Evolutionary conservation across 64 coral and sea anemone genomes (phyloP).

Genomic region (Montipora sp.): DNA sequence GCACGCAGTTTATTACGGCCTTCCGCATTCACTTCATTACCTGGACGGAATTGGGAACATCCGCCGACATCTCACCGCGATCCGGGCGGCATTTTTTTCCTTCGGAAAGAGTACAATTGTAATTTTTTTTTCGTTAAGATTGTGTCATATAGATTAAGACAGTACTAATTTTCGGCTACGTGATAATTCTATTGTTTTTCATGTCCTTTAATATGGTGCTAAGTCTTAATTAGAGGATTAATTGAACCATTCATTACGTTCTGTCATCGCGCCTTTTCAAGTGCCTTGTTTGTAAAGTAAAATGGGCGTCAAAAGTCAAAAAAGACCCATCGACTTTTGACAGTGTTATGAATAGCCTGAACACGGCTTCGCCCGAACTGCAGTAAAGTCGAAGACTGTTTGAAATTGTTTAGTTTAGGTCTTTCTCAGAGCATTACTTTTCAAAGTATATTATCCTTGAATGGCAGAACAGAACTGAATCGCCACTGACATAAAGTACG

Average conservation of each 20-base stretch:
- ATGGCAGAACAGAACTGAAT: no score
- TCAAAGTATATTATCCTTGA: neutral
- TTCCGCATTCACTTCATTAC: slow-evolving; percentile 33
- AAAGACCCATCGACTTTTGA: slow-evolving; percentile 33
- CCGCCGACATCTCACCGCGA: slow-evolving; percentile 20
- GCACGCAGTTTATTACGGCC: neutral
- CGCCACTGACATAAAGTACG: no score
- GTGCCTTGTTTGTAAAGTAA: neutral
- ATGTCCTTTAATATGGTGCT: slow-evolving; percentile 37
- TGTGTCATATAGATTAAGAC: slow-evolving; percentile 10
- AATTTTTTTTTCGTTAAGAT: slow-evolving; percentile 26
- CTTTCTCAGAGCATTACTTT: no score
- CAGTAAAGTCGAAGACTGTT: neutral
- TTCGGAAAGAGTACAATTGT: slow-evolving; percentile 41
- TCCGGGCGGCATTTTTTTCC: slow-evolving; percentile 30
- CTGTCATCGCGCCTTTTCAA: neutral
- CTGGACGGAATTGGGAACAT: slow-evolving; percentile 16
- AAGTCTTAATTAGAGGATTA: slow-evolving; percentile 43
- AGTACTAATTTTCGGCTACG: slow-evolving; percentile 40
- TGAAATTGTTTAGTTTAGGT: neutral
- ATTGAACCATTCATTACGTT: slow-evolving; percentile 37
- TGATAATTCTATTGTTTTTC: slow-evolving; percentile 34
- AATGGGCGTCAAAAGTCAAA: neutral
- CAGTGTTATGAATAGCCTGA: neutral
- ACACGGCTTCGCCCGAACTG: neutral